Base-by-base conservation (phyloP, 2,113 vertebrate genomes). In the Sceloporus tristichus region DNA sequence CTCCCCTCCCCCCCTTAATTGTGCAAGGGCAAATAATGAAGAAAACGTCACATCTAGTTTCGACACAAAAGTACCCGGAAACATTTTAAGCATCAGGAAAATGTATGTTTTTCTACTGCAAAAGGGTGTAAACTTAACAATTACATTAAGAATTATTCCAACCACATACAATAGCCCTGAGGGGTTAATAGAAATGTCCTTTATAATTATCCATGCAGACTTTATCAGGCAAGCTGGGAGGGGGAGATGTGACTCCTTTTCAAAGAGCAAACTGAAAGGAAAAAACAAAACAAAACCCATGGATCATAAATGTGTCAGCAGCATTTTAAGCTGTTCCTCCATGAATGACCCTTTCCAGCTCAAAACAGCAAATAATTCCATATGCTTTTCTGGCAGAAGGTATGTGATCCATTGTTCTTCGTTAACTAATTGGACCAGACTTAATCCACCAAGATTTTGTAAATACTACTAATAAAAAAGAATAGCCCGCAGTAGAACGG, bases 271-370 rank as follows among this genome's bases (percentile, higher is more conserved):
- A 95, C 90, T 89, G 79, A 93, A 95, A 92, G 68, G 68, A 82
- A 89, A n/a, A 56, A 74, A 88, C 59, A n/a, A 85, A 54, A 90
- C 18, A 7, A 82, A 82, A 25, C 38, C 27, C 2, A 75, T 87
- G 59, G 85, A 92, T 93, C 87, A 93, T 95, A 96, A 95, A 95
- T 82, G 79, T 89, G 92, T 93, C 92, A 93, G 87, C 90, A 94
- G 91, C 73, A 84, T 86, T 94, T 94, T 87, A 89, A 93, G 87
- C 85, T 90, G 95, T 87, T 93, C 85, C 83, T 95, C 92, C 93
- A 86, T 90, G 87, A 95, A 94, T 87, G 90, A 90, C 54, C 95
- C 91, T 94, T 90, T 93, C 94, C 75, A 88, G 90, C 81, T 68
- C 81, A 88, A 91, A 74, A 90, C 48, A 84, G 79, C 90, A 94